These are phyloP conservation scores for Synanthedon formicaeformis DNA, from an alignment of 2,888 invertebrate species.

Conservation along the genomic window DNA sequence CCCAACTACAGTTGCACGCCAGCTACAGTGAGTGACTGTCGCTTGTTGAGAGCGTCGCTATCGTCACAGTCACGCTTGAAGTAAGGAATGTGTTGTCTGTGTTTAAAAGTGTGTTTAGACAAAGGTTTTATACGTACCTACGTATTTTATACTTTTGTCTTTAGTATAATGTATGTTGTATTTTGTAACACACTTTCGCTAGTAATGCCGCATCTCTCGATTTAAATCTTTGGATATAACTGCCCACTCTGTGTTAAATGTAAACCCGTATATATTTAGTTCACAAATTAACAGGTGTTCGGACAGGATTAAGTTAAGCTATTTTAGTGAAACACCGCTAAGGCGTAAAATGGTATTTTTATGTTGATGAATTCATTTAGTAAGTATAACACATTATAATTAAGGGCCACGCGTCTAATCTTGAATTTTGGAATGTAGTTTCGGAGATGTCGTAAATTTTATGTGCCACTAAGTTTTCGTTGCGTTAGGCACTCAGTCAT, in stretches of 20 bases:
- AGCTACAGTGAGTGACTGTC: no score
- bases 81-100: no score
- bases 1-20: no score
- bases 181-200: no score
- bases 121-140: no score
- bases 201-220: no score
- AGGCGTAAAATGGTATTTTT: slow-evolving; percentile 14
- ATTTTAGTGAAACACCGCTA: slow-evolving; percentile 6
- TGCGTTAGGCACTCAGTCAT: not conserved
- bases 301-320: slow-evolving; percentile 5
- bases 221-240: no score
- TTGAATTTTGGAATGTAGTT: slow-evolving; percentile 16
- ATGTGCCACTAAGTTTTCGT: slow-evolving; percentile 1
- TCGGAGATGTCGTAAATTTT: slow-evolving; percentile 6
- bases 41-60: no score
- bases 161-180: no score
- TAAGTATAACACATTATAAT: slow-evolving; percentile 15
- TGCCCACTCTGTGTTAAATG: not conserved
- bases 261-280: not conserved
- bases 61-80: no score
- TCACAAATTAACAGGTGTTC: slow-evolving; percentile 9
- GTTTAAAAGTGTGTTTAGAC: no score
- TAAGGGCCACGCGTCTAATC: slow-evolving; percentile 9
- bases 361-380: slow-evolving; percentile 25
- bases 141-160: no score